Base-by-base conservation (phyloP, 1,140 invertebrate genomes). In the Bombus pyrosoma region DNA sequence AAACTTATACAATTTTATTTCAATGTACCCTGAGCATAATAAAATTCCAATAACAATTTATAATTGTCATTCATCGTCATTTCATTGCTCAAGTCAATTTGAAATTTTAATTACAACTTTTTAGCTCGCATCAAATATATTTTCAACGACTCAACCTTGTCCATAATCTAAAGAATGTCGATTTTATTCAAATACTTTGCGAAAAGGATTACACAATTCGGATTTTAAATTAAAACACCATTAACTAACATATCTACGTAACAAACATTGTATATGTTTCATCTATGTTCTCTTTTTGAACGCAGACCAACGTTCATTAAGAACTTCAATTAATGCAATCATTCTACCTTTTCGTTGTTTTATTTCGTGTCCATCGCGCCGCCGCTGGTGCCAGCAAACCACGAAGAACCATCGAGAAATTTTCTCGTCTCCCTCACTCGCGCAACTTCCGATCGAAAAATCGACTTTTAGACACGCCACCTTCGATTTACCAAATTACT, bases 331-430 rank as follows among this genome's bases (percentile, higher is more conserved):
- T 47, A 79, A 71, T 39, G 62, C 25, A n/a, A 81, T 71, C 73
- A 12, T 78, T 89, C 76, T 91, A 91, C 90, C 90, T 91, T 85
- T 85, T 91, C 62, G 82, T 64, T n/a, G 75, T 72, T 89, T 89
- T 91, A 87, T 80, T 91, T 75, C 89, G 88, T 39, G 82, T 89
- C 90, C 90, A 91, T 81, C 90, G 87, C 62, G 89, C 87, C 66
- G 90, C 87, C 85, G 90, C 85, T 68, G 90, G 90, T 75, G 85
- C 87, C 68, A 91, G 74, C 47, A 91, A 84, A 34, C 90, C 90
- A 82, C 87, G 89, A 83, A 91, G 90, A 87, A 91, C 90, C 90
- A 91, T 91, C 39, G 87, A 76, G 71, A 69, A 39, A 57, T 81
- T 83, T 84, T 59, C 68, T 57, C n/a, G 41, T 57, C 28, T n/a